Evolutionary conservation across 1,140 invertebrate genomes (phyloP).

Genomic region (Cydia splendana): DNA sequence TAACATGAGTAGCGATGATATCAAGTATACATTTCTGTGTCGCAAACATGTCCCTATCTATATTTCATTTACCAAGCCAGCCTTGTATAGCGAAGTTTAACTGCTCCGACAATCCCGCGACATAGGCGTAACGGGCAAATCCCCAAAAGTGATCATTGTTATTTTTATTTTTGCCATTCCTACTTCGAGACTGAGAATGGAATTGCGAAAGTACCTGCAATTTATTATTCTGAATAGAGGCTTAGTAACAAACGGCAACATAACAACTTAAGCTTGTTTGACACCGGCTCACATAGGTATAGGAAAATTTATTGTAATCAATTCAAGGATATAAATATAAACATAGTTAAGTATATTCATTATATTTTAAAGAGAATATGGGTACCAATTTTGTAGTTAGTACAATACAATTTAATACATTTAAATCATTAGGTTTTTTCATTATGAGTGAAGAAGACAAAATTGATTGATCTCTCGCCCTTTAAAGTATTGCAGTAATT

Average conservation of each 20-base stretch:
- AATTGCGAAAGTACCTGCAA: constrained; percentile 32
- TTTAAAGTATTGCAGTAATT: too few relatives aligned
- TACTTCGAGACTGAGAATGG: constrained; percentile 26
- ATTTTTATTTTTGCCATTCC: constrained; percentile 31
- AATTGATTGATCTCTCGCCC: too few relatives aligned
- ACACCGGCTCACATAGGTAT: not conserved
- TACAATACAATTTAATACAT: too few relatives aligned
- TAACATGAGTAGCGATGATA: not conserved
- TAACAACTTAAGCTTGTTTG: constrained; percentile 18
- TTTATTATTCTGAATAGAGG: constrained; percentile 31
- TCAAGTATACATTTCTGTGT: not conserved
- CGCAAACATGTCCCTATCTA: not conserved
- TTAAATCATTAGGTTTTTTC: too few relatives aligned
- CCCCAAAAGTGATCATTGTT: constrained; percentile 30
- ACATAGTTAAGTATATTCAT: too few relatives aligned
- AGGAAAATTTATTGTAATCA: not conserved
- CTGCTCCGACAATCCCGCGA: not conserved
- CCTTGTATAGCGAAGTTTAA: not conserved
- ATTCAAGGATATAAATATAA: too few relatives aligned
- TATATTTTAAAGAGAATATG: too few relatives aligned
- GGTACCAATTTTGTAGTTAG: too few relatives aligned
- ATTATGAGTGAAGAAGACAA: too few relatives aligned
- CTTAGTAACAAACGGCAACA: constrained; percentile 6
- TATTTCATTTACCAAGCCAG: not conserved
- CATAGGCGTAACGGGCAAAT: constrained; percentile 4